phyloP scores from a whole-genome alignment of 2,797 vertebrate species.

The Gambelia wislizenii region DNA sequence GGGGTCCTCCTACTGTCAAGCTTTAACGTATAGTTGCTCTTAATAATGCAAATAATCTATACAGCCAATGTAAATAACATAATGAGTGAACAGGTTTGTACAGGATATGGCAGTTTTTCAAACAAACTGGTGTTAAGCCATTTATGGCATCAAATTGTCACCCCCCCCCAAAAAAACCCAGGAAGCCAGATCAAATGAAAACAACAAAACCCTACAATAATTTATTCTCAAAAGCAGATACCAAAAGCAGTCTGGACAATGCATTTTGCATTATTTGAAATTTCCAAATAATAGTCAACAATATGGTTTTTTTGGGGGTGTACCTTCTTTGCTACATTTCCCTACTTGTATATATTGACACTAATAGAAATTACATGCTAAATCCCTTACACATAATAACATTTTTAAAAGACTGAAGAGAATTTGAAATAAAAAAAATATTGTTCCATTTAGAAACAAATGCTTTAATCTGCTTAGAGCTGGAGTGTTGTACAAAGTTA shows the following conservation, averaged over 20 bases:
- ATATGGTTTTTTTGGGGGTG: background rate
- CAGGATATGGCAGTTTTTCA: no score
- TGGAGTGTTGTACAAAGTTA: background rate
- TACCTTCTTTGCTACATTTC: background rate
- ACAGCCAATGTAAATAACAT: no score
- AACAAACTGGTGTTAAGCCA: no score
- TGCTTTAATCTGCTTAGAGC: background rate
- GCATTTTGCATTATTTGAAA: background rate
- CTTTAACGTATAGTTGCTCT: no score
- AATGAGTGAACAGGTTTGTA: background rate
- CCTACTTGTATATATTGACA: background rate
- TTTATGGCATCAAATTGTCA: background rate
- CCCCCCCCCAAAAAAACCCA: background rate
- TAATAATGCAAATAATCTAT: no score
- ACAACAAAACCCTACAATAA: no score
- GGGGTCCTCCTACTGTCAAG: no score
- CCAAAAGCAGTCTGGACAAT: no score
- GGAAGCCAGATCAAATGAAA: background rate
- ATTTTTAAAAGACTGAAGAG: background rate
- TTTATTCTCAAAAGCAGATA: no score
- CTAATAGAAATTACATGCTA: background rate
- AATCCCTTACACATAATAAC: background rate
- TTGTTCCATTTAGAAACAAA: background rate
- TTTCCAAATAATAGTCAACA: background rate
- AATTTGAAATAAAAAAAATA: background rate